Base-by-base conservation (phyloP, 92 coral and sea anemone species). In the Umimayanthus kanabou region DNA sequence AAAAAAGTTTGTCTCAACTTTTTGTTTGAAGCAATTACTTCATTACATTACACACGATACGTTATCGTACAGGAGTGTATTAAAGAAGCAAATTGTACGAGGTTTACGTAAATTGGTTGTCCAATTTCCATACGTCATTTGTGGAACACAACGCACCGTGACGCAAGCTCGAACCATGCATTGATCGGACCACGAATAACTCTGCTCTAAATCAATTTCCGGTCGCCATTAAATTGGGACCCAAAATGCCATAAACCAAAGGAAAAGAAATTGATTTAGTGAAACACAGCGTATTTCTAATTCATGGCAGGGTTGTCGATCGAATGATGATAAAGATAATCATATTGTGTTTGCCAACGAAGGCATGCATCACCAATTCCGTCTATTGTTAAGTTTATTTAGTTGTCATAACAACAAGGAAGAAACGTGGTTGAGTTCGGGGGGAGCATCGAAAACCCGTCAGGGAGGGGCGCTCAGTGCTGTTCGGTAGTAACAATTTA, bases 321-420 rank as follows among this genome's bases (percentile, higher is more conserved):
- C 14, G 2, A 9, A 53, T 53, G 26, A 22, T 16, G 22, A 61
- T 61, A 4, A 0, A 18, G 3, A 61, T 18, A 61, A 18, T 45
- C 49, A 45, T 15, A 67, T 82, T 82, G 33, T 47, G 66, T 30
- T 69, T 83, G 66, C 87, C 87, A n/a, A 83, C 87, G 61, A 55
- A 83, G 87, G 87, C 87, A 83, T 83, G 87, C 43, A 83, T 9
- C 47, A 33, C 5, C n/a, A 20, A 14, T 4, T 67, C 25, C 25
- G 13, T 82, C 86, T 70, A 70, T 83, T 83, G 87, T 83, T 15
- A 45, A 49, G 74, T 71, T 69, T 69, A 71, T 69, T 83, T 15
- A 45, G 86, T 83, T 70, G 78, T 50, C 87, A 83, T 83, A 83
- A 72, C 76, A 83, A 83, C 87, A 18, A 29, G n/a, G 42, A 71